These are phyloP conservation scores for Rhabdornis inornatus DNA, from an alignment of 2,113 vertebrate genomes.

Conservation along the genomic window DNA sequence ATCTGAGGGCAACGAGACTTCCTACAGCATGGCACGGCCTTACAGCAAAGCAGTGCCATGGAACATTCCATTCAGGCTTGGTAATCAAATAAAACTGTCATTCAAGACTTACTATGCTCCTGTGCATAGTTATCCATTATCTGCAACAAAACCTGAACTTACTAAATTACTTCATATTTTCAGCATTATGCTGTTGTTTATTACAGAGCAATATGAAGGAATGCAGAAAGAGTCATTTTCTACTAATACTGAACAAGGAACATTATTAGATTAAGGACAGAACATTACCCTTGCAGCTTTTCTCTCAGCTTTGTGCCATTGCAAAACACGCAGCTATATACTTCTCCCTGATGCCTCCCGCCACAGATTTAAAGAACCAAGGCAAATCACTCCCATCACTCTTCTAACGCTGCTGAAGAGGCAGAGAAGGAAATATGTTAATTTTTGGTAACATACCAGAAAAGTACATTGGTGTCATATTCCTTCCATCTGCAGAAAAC, in stretches of 20 bases:
- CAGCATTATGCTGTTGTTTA: conserved; percentile 22
- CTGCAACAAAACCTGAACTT: conserved; percentile 40
- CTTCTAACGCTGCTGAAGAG: not conserved
- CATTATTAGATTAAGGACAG: conserved; percentile 54
- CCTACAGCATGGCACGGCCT: not conserved
- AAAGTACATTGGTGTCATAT: conserved; percentile 6
- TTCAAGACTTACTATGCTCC: conserved; percentile 21
- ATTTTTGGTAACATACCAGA: not conserved
- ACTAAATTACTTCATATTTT: conserved; percentile 41
- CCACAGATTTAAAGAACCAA: not conserved
- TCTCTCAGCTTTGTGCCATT: conserved; percentile 6
- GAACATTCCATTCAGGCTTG: not conserved
- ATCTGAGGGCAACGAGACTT: not conserved
- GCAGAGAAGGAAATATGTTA: not conserved
- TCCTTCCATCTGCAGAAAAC: not conserved
- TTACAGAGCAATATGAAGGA: conserved; percentile 19
- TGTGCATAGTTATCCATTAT: conserved; percentile 40
- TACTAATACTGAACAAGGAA: conserved; percentile 36
- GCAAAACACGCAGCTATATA: conserved; percentile 6
- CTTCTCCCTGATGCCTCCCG: not conserved
- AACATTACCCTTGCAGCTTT: conserved; percentile 47
- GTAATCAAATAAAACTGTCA: conserved; percentile 42
- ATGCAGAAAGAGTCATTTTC: conserved; percentile 44
- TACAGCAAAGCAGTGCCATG: not conserved
- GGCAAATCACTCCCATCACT: not conserved